A percentile compares a stretch with the other conserved stretches of the same genome.
phyloP scores from a whole-genome alignment of 2,113 vertebrate species.

The Barnardius zonarius region DNA sequence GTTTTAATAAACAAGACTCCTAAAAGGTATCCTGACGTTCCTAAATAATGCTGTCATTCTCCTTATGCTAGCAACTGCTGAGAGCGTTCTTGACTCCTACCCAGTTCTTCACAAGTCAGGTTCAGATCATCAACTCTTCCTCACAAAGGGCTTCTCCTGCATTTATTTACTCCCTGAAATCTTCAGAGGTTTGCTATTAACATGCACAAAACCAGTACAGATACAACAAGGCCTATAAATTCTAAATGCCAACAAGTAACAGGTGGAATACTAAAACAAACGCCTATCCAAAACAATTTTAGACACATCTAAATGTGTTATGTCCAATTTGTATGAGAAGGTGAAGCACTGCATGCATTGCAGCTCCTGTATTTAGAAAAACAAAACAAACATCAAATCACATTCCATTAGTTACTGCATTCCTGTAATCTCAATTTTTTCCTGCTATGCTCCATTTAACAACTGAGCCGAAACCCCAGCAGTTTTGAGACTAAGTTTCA shows the following conservation, averaged over 20 bases:
- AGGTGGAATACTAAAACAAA: not conserved
- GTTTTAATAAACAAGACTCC: not conserved
- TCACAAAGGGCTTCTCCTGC: not conserved
- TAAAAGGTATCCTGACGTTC: not conserved
- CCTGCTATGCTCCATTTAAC: not conserved
- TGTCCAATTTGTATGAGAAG: not conserved
- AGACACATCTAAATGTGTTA: not conserved
- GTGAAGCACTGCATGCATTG: not conserved
- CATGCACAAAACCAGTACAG: not conserved
- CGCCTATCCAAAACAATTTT: not conserved
- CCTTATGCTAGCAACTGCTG: not conserved
- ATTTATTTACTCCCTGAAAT: not conserved
- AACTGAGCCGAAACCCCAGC: not conserved
- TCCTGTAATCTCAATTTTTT: not conserved
- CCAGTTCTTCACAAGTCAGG: not conserved
- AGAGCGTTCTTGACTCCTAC: not conserved
- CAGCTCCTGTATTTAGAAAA: not conserved
- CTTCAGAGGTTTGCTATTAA: not conserved
- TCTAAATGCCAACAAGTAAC: not conserved
- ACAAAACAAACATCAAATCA: not conserved
- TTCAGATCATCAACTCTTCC: not conserved
- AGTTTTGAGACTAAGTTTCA: not conserved
- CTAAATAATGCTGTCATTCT: not conserved
- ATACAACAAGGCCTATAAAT: not conserved
- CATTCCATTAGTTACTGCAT: not conserved